phyloP scores from a whole-genome alignment of 2,113 vertebrate genomes.

The Mus pahari region DNA sequence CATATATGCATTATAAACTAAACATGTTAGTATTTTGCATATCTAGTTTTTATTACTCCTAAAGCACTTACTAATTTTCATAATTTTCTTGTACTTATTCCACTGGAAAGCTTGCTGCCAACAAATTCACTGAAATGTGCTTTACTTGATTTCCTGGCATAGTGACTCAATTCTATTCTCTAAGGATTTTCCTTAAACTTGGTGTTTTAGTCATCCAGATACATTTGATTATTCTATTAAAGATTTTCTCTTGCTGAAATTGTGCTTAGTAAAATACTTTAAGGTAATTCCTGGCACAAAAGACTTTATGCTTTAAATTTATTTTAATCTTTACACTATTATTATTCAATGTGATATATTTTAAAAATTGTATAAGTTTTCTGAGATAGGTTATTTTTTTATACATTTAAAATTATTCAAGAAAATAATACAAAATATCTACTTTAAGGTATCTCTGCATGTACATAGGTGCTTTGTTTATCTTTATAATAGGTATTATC shows the following conservation, averaged over 20 bases:
- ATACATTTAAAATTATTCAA: background rate
- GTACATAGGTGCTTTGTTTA: too few species aligned
- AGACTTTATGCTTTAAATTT: background rate
- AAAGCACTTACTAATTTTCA: too few species aligned
- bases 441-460: background rate
- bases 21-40: too few species aligned
- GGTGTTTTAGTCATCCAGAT: background rate
- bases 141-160: too few species aligned
- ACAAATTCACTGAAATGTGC: too few species aligned
- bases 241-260: constrained; percentile 10
- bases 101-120: too few species aligned
- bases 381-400: background rate
- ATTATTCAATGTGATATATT: background rate
- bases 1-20: background rate
- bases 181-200: constrained; percentile 41
- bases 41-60: too few species aligned
- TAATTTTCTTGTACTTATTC: too few species aligned
- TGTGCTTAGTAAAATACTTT: background rate
- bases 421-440: background rate
- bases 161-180: too few species aligned
- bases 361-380: background rate
- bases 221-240: constrained; percentile 9
- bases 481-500: background rate
- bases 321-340: background rate
- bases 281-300: background rate